phyloP scores from a whole-genome alignment of 1,140 invertebrate genomes.

The Ericerus pela region DNA sequence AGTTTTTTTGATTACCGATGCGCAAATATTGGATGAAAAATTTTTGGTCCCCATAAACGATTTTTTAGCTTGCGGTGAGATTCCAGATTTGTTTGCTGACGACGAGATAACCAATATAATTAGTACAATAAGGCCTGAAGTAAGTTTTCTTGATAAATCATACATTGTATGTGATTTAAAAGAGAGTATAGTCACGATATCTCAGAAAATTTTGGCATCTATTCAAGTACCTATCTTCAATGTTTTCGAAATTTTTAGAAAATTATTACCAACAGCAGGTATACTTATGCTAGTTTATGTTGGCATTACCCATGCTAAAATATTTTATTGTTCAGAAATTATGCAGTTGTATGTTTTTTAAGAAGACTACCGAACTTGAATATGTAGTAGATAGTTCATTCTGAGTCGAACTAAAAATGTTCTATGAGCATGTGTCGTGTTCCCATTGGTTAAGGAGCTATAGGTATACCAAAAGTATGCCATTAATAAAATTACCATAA shows the following conservation, averaged over 20 bases:
- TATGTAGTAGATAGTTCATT: no score
- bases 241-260: not conserved
- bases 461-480: no score
- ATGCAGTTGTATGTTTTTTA: no score
- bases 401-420: no score
- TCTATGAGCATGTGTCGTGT: no score
- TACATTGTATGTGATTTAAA: not conserved
- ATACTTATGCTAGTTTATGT: no score
- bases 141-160: constrained; percentile 30
- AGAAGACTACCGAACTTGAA: no score
- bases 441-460: no score
- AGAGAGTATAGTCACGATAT: not conserved
- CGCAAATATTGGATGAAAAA: constrained; percentile 76
- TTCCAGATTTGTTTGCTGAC: constrained; percentile 76
- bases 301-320: no score
- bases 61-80: constrained; percentile 82
- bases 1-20: constrained; percentile 86
- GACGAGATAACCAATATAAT: constrained; percentile 85
- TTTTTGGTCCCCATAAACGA: constrained; percentile 90
- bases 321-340: no score
- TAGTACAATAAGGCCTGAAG: constrained; percentile 63
- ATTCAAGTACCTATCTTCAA: not conserved
- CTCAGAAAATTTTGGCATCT: not conserved
- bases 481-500: no score
- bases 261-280: no score